Percentiles rank a stretch among this genome's conserved stretches.
These are phyloP conservation scores for Lycia hirtaria DNA, from an alignment of 2,888 invertebrate species.

Conservation along the genomic window DNA sequence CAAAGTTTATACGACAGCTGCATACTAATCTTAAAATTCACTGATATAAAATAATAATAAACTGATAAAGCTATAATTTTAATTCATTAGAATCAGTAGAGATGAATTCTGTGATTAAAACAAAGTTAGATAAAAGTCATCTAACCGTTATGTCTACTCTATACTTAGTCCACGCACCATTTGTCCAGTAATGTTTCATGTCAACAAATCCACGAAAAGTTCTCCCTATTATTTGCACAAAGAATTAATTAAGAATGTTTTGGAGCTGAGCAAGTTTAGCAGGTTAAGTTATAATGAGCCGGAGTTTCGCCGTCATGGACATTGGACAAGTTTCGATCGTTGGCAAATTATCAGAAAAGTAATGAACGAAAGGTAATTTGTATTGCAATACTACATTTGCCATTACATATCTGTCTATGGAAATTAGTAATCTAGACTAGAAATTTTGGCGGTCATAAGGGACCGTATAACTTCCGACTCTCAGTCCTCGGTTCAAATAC, in stretches of 20 bases:
- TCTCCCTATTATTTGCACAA: constrained; percentile 39
- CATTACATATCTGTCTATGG: no score
- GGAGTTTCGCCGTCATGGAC: constrained; percentile 30
- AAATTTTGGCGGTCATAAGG: no score
- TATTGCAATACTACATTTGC: no score
- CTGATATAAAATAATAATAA: no score
- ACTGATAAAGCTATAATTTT: no score
- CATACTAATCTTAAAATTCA: no score
- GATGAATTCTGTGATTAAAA: neutral
- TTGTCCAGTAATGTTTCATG: constrained; percentile 50
- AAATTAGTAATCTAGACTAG: no score
- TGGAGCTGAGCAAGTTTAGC: constrained; percentile 33
- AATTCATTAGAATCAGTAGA: neutral
- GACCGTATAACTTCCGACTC: no score
- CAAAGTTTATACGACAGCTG: no score
- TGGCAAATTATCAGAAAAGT: constrained; percentile 6
- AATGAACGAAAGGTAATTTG: neutral
- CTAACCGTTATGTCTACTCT: neutral
- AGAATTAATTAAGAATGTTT: constrained; percentile 45
- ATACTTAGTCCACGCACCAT: constrained; percentile 33
- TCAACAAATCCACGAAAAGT: constrained; percentile 48
- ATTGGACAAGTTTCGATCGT: constrained; percentile 31
- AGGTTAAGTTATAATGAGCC: constrained; percentile 39
- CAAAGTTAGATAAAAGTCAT: neutral
- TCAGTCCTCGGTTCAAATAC: no score